Conservation (phyloP, 2,113 vertebrate genomes). For the Cavia aperea region DNA sequence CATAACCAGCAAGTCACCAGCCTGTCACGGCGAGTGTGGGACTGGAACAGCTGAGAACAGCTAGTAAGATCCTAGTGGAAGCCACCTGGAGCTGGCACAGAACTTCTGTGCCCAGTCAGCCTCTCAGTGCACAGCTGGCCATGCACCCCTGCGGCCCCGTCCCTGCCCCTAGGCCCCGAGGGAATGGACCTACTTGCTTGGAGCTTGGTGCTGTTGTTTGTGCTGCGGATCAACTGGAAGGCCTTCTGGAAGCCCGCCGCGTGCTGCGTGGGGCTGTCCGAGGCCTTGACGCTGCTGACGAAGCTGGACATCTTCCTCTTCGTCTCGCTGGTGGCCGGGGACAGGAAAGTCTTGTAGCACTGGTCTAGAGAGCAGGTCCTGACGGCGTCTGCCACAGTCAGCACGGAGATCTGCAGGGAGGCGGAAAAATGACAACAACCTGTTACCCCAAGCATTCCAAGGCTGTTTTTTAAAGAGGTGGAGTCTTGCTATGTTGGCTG, state of each 20-base stretch:
- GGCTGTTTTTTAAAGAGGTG: background rate
- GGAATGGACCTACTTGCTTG: slow-evolving; percentile 83
- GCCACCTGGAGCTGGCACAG: background rate
- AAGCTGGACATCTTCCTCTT: slow-evolving; percentile 98
- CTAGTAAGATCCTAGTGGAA: background rate
- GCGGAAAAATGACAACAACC: background rate
- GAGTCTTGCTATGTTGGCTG: background rate
- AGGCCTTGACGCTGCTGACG: slow-evolving; percentile 87
- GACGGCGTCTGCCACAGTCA: slow-evolving; percentile 89
- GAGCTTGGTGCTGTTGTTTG: slow-evolving; percentile 85
- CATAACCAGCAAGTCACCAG: background rate
- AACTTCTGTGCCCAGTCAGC: background rate
- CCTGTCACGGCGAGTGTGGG: background rate
- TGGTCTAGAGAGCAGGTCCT: slow-evolving; percentile 95
- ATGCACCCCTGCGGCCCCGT: too few relatives aligned
- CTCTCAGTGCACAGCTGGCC: too few relatives aligned
- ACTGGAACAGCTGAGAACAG: background rate
- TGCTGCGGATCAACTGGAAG: slow-evolving; percentile 93
- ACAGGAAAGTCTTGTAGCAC: slow-evolving; percentile 95
- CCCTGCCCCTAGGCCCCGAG: background rate
- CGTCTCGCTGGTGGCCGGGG: slow-evolving; percentile 96
- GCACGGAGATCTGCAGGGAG: slow-evolving; percentile 86
- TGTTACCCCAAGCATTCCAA: slow-evolving; percentile 33
- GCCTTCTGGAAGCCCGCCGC: slow-evolving; percentile 93
- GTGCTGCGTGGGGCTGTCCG: slow-evolving; percentile 91